Evolutionary conservation across 2,888 invertebrate genomes (phyloP).

Genomic region (Plebejus anna): DNA sequence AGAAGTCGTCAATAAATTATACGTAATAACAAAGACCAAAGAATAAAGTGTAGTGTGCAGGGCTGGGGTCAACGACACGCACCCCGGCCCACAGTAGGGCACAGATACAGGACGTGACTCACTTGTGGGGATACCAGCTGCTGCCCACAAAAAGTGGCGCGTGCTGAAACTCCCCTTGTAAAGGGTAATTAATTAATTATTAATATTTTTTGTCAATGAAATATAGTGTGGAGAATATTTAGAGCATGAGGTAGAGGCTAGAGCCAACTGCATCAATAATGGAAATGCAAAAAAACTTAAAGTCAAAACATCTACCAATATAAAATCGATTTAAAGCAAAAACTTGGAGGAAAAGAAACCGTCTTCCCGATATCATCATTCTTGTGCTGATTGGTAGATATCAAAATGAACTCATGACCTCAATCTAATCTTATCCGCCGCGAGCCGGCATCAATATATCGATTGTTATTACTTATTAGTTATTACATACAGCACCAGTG

Average conservation of each 20-base stretch:
- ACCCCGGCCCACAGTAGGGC: conserved; percentile 72
- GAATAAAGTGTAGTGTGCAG: conserved; percentile 67
- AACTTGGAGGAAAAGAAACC: neutral
- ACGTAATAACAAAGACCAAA: conserved; percentile 68
- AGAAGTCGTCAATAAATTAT: conserved; percentile 45
- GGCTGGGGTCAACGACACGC: conserved; percentile 77
- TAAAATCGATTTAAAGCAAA: neutral
- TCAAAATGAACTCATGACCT: conserved; percentile 13
- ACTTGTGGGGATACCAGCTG: conserved; percentile 76
- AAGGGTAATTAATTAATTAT: conserved; percentile 28
- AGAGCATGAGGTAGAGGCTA: neutral
- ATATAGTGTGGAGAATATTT: conserved; percentile 2
- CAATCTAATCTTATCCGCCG: conserved; percentile 15
- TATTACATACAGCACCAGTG: neutral
- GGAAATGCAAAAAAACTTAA: neutral
- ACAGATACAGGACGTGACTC: conserved; percentile 75
- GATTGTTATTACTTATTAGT: neutral
- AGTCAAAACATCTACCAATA: neutral
- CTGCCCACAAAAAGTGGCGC: conserved; percentile 64
- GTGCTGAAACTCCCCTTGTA: conserved; percentile 39
- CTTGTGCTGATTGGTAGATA: conserved; percentile 13
- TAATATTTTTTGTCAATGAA: conserved; percentile 23
- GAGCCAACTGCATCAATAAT: neutral
- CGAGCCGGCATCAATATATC: conserved; percentile 13
- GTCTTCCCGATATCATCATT: neutral